Evolutionary conservation across 2,888 invertebrate genomes (phyloP), one percentile per base, ranked within the genome.

Genomic region (Luffia ferchaultella): DNA sequence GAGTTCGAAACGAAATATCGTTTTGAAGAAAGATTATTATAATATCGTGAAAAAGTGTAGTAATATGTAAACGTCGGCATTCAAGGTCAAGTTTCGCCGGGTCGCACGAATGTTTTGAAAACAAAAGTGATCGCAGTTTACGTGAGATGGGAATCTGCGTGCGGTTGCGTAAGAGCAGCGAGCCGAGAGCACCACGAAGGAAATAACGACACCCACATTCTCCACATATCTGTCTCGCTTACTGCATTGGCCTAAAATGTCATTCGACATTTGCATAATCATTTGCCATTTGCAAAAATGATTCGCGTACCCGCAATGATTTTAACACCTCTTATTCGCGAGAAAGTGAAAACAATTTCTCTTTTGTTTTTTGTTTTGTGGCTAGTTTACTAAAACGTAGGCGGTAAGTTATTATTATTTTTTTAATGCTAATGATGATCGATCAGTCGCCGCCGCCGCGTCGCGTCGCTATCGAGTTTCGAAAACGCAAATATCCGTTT

Each of bases 91-190:
- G 63, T 58, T 62, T 58, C 58, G 60, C 57, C 60, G 59, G 55
- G 61, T 60, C 59, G 57, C 61, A 55, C 58, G 60, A 67, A 61
- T 64, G 58, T 61, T 62, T 66, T 65, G 75, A 79, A 80, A 79
- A 70, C 73, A 78, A 79, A 76, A 80, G 78, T 76, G 71, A 70
- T 70, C 67, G 64, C 66, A 64, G 62, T 70, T 73, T 67, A 71
- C 67, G 67, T 62, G 63, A 65, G 62, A 62, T 62, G 59, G 59
- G 56, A 60, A 50, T 30, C 30, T 30, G 46, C 51, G 56, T 54
- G 53, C 54, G 61, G 62, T 65, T 69, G 63, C 67, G 61, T 70
- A 65, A 70, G n/a, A n/a, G 62, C 55, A 17, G 46, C 18, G 50
- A 50, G 53, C 54, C 56, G 41, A 18, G 43, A n/a, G 49, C 52